These are phyloP conservation scores for Myotis pilosus DNA, from an alignment of 2,797 vertebrate genomes.

Conservation along the genomic window DNA sequence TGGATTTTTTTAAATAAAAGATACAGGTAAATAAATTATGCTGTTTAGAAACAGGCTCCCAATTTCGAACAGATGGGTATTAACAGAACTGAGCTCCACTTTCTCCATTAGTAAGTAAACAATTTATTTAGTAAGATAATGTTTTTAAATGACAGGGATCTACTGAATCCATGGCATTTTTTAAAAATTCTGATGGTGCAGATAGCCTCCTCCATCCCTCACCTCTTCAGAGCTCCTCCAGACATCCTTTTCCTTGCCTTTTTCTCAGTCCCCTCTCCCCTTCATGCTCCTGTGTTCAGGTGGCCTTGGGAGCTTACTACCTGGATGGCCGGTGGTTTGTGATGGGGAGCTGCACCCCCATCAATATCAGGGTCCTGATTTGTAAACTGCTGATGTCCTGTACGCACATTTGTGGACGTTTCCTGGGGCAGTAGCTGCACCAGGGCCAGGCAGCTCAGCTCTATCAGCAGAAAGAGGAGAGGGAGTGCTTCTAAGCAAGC, in stretches of 20 bases:
- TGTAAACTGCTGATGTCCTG: neutral
- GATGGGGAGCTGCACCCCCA: neutral
- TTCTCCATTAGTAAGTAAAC: constrained; percentile 58
- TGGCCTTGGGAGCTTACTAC: neutral
- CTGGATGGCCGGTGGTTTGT: too few relatives aligned
- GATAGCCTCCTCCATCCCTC: neutral
- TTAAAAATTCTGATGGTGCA: neutral
- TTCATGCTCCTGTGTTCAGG: neutral
- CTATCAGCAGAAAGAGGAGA: neutral
- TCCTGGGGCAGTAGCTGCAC: neutral
- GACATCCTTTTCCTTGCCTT: neutral
- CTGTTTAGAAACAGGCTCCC: constrained; percentile 38
- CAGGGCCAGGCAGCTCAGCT: neutral
- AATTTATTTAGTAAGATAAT: constrained; percentile 43
- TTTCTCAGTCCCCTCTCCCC: neutral
- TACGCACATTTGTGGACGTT: neutral
- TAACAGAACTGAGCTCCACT: constrained; percentile 64
- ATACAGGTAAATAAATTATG: constrained; percentile 60
- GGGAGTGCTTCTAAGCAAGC: neutral
- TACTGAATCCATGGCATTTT: neutral
- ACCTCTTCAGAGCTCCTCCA: neutral
- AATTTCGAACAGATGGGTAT: constrained; percentile 49
- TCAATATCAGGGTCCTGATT: neutral
- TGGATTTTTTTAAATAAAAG: neutral
- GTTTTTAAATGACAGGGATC: constrained; percentile 1